Evolutionary conservation across 2,113 vertebrate genomes (phyloP), one percentile per base, ranked within the genome.

Genomic region (Oreochromis spilurus): DNA sequence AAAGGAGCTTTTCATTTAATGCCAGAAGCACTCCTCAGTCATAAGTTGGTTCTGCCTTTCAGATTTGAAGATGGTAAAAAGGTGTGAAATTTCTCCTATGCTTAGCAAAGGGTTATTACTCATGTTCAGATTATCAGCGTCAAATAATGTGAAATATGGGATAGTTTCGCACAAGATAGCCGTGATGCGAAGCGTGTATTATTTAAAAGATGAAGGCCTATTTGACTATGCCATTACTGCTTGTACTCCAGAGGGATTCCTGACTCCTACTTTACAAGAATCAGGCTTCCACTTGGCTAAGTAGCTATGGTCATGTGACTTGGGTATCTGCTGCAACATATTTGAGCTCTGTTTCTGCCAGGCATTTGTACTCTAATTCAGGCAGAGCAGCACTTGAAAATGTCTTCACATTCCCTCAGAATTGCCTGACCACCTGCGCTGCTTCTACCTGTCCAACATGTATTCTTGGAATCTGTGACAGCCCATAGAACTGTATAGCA

Each of bases 241-340:
- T 29, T 89, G 70, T 87, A 75, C 89, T 93, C 92, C 91, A 21
- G 80, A 84, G 92, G 90, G 89, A 87, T 80, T 92, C 87, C 88
- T 78, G 38, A 72, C 92, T 90, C 87, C 82, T 72, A n/a, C 87
- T 85, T 88, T 75, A 88, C 85, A 72, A 83, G 81, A 88, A 90
- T 93, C 88, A 87, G 75, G 81, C 93, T 93, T 93, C 91, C 94
- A 91, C 92, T 94, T 84, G 90, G 93, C 91, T 92, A 92, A 92
- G 91, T 92, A 94, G 62, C 77, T 60, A 12, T 26, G 67, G 87
- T 95, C 90, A 91, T 77, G 88, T 95, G 94, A 94, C 77, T 57
- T 40, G 21, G 40, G 82, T 87, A 83, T 91, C 88, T 75, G 36
- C 88, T 83, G 91, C 89, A 89, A 80, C 82, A 89, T 88, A 89